Conservation (phyloP, 2,113 vertebrate genomes). For the Bucco capensis region DNA sequence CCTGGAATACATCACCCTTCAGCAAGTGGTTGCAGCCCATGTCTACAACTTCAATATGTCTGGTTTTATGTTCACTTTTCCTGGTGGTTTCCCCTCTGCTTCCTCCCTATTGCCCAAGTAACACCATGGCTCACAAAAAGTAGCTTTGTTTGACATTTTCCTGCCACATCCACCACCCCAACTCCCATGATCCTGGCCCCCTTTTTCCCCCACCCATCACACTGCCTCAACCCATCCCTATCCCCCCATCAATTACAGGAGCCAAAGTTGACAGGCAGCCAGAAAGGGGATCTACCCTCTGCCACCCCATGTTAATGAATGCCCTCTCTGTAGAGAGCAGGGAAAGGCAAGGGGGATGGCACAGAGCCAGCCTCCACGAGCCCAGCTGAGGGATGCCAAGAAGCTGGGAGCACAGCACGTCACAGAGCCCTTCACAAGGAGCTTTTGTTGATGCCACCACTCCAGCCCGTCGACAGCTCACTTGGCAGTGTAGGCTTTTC, state of each 20-base stretch:
- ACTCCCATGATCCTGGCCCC: neutral
- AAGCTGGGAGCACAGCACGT: neutral
- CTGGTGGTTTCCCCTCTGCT: neutral
- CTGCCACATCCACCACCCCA: neutral
- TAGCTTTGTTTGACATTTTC: neutral
- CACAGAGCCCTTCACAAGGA: conserved; percentile 4
- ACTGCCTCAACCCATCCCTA: neutral
- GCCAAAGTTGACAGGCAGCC: neutral
- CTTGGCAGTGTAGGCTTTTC: neutral
- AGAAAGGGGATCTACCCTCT: neutral
- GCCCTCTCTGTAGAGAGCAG: neutral
- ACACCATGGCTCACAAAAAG: neutral
- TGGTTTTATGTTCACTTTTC: neutral
- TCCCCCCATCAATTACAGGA: neutral
- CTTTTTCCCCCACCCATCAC: neutral
- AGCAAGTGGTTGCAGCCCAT: neutral
- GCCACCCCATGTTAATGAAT: neutral
- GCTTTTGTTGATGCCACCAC: neutral
- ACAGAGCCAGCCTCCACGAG: neutral
- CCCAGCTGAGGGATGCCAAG: neutral
- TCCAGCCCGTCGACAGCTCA: accelerated
- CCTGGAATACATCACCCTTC: neutral
- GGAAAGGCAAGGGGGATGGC: conserved; percentile 64
- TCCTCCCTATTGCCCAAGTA: neutral
- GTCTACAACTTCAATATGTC: neutral